Percentiles rank a stretch among this genome's conserved stretches.
These are phyloP conservation scores for Acromyrmex echinatior DNA, from an alignment of 1,140 invertebrate species.

Conservation along the genomic window DNA sequence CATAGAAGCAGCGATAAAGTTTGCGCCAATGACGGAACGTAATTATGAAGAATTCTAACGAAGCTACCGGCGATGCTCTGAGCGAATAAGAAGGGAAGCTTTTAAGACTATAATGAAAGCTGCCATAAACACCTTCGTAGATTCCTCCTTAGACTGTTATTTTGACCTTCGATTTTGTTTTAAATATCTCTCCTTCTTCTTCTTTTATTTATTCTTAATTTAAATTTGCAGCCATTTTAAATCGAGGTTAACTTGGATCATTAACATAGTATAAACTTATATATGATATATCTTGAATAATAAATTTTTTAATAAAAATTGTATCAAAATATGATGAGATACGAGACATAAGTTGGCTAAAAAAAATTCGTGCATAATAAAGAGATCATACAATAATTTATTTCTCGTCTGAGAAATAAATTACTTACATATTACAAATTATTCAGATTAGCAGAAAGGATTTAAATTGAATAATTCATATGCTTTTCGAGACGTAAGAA, in stretches of 20 bases:
- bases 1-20: constrained; percentile 45
- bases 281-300: not conserved
- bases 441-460: not conserved
- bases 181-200: not conserved
- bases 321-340: not conserved
- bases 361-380: not conserved
- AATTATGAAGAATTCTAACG: constrained; percentile 54
- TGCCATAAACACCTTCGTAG: not conserved
- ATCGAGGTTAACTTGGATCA: not conserved
- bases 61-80: constrained; percentile 22
- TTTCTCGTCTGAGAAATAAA: not conserved
- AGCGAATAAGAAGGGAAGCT: constrained; percentile 40
- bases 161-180: constrained; percentile 25
- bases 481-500: not conserved
- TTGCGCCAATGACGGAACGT: constrained; percentile 45
- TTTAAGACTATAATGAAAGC: constrained; percentile 44
- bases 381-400: not conserved
- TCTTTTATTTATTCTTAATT: constrained; percentile 35
- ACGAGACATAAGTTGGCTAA: not conserved
- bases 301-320: not conserved
- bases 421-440: not conserved
- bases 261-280: not conserved
- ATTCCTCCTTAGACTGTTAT: not conserved
- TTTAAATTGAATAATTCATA: constrained; percentile 2
- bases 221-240: not conserved